Conservation (phyloP, 2,113 vertebrate species). For the Tylochromis polylepis region DNA sequence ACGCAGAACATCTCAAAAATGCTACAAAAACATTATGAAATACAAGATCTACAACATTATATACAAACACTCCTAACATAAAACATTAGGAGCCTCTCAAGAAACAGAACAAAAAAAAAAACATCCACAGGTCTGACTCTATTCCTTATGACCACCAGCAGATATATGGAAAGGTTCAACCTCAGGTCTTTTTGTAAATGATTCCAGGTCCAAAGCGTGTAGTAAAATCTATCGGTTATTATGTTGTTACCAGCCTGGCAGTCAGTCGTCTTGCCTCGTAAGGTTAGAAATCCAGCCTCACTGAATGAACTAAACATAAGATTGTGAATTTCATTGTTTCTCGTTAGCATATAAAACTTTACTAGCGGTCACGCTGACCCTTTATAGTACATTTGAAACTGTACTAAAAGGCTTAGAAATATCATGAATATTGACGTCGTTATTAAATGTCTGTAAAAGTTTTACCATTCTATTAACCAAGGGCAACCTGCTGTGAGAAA, state of each 20-base stretch:
- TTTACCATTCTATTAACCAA: constrained; percentile 20
- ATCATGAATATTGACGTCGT: constrained; percentile 7
- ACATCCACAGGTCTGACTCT: neutral
- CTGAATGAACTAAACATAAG: neutral
- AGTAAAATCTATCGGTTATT: neutral
- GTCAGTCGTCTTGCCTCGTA: neutral
- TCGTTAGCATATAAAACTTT: neutral
- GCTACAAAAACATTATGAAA: neutral
- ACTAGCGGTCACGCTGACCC: neutral
- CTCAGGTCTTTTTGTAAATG: neutral
- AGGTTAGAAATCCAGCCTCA: neutral
- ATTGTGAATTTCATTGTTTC: neutral
- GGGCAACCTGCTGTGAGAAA: neutral
- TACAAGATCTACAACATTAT: neutral
- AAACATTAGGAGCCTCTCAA: neutral
- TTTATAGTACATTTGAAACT: neutral
- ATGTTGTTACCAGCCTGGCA: neutral
- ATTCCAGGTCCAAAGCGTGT: neutral
- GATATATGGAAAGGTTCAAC: neutral
- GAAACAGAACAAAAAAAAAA: neutral
- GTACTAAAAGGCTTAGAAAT: neutral
- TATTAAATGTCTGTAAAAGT: neutral
- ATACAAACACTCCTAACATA: neutral
- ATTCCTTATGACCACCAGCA: neutral
- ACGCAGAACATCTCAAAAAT: neutral